These are phyloP conservation scores for Phlogophora meticulosa DNA, from an alignment of 2,888 invertebrate species.

Conservation along the genomic window DNA sequence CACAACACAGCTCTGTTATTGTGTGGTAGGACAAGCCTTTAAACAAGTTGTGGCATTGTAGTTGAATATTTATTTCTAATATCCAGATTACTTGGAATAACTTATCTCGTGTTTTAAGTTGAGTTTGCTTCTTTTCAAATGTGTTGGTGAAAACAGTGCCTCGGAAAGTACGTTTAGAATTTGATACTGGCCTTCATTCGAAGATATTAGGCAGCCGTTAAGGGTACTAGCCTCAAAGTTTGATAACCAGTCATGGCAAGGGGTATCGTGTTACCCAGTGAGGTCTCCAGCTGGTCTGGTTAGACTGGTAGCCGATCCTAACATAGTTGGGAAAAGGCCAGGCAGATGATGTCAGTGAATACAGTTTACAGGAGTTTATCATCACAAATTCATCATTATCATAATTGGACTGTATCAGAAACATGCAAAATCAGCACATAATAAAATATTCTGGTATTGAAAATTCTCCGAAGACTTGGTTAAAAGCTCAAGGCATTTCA, in stretches of 20 bases:
- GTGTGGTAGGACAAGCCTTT: constrained; percentile 34
- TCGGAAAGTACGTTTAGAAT: no score
- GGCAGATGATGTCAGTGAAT: no score
- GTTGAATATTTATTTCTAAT: constrained; percentile 48
- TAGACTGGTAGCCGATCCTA: no score
- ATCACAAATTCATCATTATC: not conserved
- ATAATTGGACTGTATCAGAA: constrained; percentile 1
- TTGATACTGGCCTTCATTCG: no score
- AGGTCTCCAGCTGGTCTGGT: no score
- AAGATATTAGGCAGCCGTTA: no score
- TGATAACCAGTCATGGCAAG: no score
- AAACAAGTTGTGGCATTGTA: constrained; percentile 51
- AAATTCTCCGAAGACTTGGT: constrained; percentile 20
- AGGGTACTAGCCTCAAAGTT: no score
- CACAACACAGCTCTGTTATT: constrained; percentile 39
- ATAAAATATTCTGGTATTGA: constrained; percentile 4
- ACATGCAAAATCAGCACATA: constrained; percentile 13
- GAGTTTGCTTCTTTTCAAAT: no score
- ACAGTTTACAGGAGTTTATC: not conserved
- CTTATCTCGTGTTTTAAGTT: not conserved
- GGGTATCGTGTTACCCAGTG: no score
- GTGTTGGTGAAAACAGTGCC: not conserved
- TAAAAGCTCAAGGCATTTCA: constrained; percentile 35
- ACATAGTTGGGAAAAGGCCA: no score
- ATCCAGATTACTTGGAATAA: constrained; percentile 40